Base-by-base conservation (phyloP, 2,797 vertebrate genomes). In the Typhlichthys eigenmanni region DNA sequence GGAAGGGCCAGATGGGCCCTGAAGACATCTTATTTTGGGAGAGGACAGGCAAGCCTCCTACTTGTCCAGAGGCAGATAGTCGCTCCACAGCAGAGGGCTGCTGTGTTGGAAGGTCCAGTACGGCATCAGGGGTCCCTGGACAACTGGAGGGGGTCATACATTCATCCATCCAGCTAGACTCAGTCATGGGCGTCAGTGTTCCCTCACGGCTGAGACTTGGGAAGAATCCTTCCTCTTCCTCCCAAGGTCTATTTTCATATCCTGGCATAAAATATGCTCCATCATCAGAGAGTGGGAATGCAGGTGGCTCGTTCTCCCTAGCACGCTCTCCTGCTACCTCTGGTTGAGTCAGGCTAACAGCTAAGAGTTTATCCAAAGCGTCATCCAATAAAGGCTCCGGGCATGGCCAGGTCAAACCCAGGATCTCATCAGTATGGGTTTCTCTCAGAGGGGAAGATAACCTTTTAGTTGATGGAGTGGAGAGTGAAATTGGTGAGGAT, bases 61-160 rank as follows among this genome's bases (percentile, higher is more conserved):
- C 96, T 95, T 97, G 95, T 85, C 94, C 92, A 55, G 95, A 96
- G 0, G 95, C 92, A 75, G 95, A 96, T 61, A 96, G 93, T 77
- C 95, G 92, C 85, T 96, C 94, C 17, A 87, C 81, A 24, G 91
- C 72, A 14, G 85, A 80, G 53, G 88, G 91, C 9, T 92, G 90
- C 71, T 88, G 79, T 45, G 69, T 47, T 29, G 88, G 86, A 68
- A 88, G 84, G 63, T 94, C 94, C 81, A 83, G 75, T 19, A 71
- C 80, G 9, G 85, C 80, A 69, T 90, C 92, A 75, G 87, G 81
- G 50, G 84, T 85, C 60, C 75, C 73, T 0, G 73, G 91, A 73
- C 78, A 89, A 51, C 78, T 64, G 61, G 88, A 88, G 14, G 91
- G 90, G 52, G 88, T 91, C 63, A 81, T 68, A 68, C 85, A 89